These are phyloP conservation scores for Zoanthus solanderi DNA, from an alignment of 92 coral and sea anemone genomes.

Conservation along the genomic window DNA sequence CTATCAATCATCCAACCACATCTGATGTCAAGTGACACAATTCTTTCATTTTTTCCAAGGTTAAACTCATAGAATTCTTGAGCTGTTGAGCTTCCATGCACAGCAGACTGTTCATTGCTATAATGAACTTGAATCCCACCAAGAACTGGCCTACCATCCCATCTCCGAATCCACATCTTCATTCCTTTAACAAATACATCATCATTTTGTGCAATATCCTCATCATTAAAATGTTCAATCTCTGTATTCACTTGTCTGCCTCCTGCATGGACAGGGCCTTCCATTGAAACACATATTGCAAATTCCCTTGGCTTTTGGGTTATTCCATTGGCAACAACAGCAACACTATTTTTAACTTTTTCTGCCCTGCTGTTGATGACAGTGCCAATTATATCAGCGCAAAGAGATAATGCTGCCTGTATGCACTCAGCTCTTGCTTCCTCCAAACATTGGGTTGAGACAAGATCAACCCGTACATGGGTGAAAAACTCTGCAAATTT, in stretches of 20 bases:
- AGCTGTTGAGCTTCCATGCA: conserved; percentile 75
- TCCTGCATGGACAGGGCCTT: conserved; percentile 69
- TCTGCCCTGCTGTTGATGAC: conserved; percentile 56
- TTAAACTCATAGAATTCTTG: conserved; percentile 73
- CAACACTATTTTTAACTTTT: conserved; percentile 20
- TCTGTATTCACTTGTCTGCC: conserved; percentile 62
- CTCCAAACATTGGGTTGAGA: conserved; percentile 61
- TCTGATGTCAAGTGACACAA: conserved; percentile 68
- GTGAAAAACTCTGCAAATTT: conserved; percentile 65
- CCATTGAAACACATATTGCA: conserved; percentile 55
- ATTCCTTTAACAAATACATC: conserved; percentile 75
- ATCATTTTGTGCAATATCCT: conserved; percentile 35
- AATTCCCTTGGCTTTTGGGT: conserved; percentile 76
- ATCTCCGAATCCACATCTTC: conserved; percentile 89
- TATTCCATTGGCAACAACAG: conserved; percentile 14
- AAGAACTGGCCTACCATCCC: conserved; percentile 89
- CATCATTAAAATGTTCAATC: conserved; percentile 37
- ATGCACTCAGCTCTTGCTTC: conserved; percentile 34
- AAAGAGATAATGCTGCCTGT: conserved; percentile 33
- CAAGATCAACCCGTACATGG: conserved; percentile 68
- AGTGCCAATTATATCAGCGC: conserved; percentile 49
- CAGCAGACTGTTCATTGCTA: conserved; percentile 59
- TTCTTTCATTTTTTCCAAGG: conserved; percentile 78
- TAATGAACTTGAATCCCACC: conserved; percentile 84
- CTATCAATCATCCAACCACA: conserved; percentile 89